phyloP scores from a whole-genome alignment of 1,140 invertebrate genomes.

The Bactericera cockerelli region DNA sequence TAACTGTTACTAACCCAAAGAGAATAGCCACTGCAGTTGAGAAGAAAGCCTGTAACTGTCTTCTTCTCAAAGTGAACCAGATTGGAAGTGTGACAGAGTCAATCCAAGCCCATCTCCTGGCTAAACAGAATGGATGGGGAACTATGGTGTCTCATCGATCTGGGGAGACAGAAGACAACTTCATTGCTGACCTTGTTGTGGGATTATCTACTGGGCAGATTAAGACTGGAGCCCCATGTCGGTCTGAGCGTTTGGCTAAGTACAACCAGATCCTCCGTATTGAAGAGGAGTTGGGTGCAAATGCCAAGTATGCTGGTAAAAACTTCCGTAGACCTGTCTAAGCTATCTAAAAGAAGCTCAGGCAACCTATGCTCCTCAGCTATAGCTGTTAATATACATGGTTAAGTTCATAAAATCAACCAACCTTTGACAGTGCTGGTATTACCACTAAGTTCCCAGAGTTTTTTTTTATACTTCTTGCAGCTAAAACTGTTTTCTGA shows the following conservation, averaged over 20 bases:
- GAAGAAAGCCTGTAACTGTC: conserved; percentile 92
- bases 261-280: conserved; percentile 99
- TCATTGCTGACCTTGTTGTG: conserved; percentile 96
- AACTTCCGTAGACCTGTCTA: conserved; percentile 66
- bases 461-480: no score
- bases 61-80: conserved; percentile 96
- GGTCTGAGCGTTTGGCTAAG: conserved; percentile 94
- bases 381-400: no score
- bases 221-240: conserved; percentile 96
- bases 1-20: conserved; percentile 86
- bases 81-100: conserved; percentile 96
- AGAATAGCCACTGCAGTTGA: conserved; percentile 93
- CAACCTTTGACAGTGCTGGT: no score
- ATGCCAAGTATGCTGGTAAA: conserved; percentile 86
- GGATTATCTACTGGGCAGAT: conserved; percentile 94
- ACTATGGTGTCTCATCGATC: conserved; percentile 96
- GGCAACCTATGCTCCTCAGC: no score
- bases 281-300: conserved; percentile 86
- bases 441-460: no score
- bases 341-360: no score
- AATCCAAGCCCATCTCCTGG: conserved; percentile 85
- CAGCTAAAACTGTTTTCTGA: no score
- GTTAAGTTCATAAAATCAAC: no score
- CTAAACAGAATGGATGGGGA: conserved; percentile 90
- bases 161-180: conserved; percentile 98